Base-by-base conservation (phyloP, 2,113 vertebrate species). In the Periophthalmus modestus region DNA sequence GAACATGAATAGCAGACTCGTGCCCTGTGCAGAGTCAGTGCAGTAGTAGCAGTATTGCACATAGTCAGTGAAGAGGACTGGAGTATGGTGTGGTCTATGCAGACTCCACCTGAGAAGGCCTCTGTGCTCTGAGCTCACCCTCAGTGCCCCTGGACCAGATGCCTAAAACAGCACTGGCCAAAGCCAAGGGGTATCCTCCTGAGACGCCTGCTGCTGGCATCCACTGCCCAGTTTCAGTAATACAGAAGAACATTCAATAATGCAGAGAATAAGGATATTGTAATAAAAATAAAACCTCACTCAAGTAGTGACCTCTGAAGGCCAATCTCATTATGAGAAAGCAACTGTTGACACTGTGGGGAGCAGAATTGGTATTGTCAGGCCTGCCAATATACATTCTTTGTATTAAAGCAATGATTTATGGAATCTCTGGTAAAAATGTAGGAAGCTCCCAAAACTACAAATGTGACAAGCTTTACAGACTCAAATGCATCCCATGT, bases 351-450 rank as follows among this genome's bases (percentile, higher is more conserved):
- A 73, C 83, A 80, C 79, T 85, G 82, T 82, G 76, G 79, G 86
- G 78, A 71, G 79, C 79, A 89, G 82, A 89, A 83, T 85, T 82
- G 73, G 85, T 71, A 66, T 87, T 79, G 88, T 92, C 86, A 85
- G 77, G 63, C 67, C 86, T 79, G 77, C 90, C 73, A 66, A 79
- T 83, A 86, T 92, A 92, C 92, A 93, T 93, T 93, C 91, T 88
- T 89, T 83, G 79, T 78, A 84, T 59, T 79, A 85, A 85, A 89
- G 88, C 86, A 50, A 66, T 89, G 89, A 85, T 88, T 79, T 54
- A 36, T 80, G 68, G 77, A 82, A 89, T 62, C 74, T 89, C 82
- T 81, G 82, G 84, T 79, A 83, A 82, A 87, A 82, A 83, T 77
- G 83, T 82, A 80, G 88, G 89, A 91, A 90, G 88, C 87, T 87